Base-by-base conservation (phyloP, 1,140 invertebrate species). In the Drosophila parvula region DNA sequence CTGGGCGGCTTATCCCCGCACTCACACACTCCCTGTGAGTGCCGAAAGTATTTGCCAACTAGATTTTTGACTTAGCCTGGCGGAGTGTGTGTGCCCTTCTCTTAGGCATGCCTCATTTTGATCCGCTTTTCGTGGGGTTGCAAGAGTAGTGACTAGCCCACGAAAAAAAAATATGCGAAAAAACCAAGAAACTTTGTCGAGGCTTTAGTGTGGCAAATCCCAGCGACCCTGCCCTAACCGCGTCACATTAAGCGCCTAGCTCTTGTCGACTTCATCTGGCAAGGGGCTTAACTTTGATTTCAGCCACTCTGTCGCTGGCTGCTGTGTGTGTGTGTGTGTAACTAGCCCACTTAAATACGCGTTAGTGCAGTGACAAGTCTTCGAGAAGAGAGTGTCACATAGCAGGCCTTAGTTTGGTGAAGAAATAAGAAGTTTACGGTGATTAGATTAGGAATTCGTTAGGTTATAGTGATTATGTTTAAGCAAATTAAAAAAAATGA, bases 31-130 rank as follows among this genome's bases (percentile, higher is more conserved):
- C 36, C 36, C 51, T 32, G 16, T 62, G 53, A 63, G 60, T 22
- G 75, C 75, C 60, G 67, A 84, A 89, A 89, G 84, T 89, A 84
- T 89, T 78, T 81, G 84, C 78, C 80, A 89, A 89, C 80, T 81
- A 81, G 84, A 89, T 89, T 90, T 89, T 88, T 83, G 84, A 88
- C 84, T 88, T 89, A 79, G 55, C 78, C 69, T 78, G 78, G 62
- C 47, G 4, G 40, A 45, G 27, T 73, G 22, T 41, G 51, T 69
- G 67, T 43, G 41, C 22, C 40, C 64, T 43, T 67, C 45, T 57
- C 59, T 65, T 56, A 75, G 68, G 59, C 68, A 71, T 71, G 65
- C 53, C 43, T 32, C 67, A 48, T 38, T 50, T 48, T 71, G 69
- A 73, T 73, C 69, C 69, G 44, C 69, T 73, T 71, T 71, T 48